Evolutionary conservation across 2,113 vertebrate genomes (phyloP), one percentile per base, ranked within the genome.

Genomic region (Ptilorrhoa leucosticta): DNA sequence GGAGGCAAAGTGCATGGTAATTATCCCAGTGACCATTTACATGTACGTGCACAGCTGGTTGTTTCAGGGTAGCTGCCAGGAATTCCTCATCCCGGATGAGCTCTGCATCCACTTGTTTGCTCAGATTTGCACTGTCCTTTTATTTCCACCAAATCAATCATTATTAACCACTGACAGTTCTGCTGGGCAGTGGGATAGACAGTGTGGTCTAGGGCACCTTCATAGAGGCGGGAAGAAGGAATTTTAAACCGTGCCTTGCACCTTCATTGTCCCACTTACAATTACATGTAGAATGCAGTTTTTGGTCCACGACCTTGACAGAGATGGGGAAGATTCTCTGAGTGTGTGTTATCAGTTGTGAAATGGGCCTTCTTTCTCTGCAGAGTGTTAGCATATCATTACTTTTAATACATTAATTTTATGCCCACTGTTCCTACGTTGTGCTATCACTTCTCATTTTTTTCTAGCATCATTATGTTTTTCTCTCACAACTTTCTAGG

Each of bases 331-430:
- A 88, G 57, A 80, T 28, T 85, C 16, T 75, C 21, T 42, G 56
- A 50, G 33, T 31, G n/a, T 35, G n/a, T 76, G 48, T 72, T 78
- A 56, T 61, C 37, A 57, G 28, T 78, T 91, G 30, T 50, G 66
- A 95, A 89, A 95, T 47, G 16, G 17, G 6, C 10, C 19, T 56
- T 57, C n/a, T 65, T 87, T 57, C 42, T 54, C 24, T 39, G 21
- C 33, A 53, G 40, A 83, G 5, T 61, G 24, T 45, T 80, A 94
- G 37, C 28, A 72, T 61, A 45, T 53, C 47, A 69, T 80, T 83
- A 54, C 47, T 92, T 89, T 60, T 57, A 86, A 75, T 39, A 61
- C 17, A 58, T 89, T 88, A 83, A 85, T 94, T 93, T 96, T 87
- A 93, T 80, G 23, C 27, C 23, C 10, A 26, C 11, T 65, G 13